Conservation (phyloP, 2,113 vertebrate genomes). For the Neotragus moschatus region DNA sequence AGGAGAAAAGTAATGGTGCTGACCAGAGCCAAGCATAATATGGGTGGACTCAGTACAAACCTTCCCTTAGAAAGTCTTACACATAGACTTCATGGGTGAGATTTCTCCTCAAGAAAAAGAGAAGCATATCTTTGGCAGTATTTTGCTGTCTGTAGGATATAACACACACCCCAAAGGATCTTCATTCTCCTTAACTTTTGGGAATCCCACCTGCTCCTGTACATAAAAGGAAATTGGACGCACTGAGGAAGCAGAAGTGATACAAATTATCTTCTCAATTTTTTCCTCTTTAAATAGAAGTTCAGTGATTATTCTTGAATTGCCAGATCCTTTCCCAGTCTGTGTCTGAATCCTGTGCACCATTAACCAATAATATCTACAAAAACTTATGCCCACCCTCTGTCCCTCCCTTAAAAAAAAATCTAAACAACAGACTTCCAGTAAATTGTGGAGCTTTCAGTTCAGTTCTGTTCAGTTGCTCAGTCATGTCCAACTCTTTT, state of each 20-base stretch:
- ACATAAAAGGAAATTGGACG: not conserved
- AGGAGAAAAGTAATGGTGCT: constrained; percentile 49
- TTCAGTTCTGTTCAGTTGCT: too few species aligned
- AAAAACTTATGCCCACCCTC: not conserved
- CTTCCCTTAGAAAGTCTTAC: constrained; percentile 19
- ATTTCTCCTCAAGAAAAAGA: constrained; percentile 23
- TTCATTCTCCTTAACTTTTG: not conserved
- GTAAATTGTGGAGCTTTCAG: not conserved
- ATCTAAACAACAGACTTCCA: not conserved
- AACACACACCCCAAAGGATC: not conserved
- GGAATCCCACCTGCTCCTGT: not conserved
- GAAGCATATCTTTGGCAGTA: not conserved
- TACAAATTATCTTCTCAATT: not conserved
- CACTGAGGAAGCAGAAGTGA: not conserved
- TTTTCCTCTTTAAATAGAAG: not conserved
- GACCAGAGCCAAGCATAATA: constrained; percentile 60
- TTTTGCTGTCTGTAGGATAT: not conserved
- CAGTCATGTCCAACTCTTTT: too few species aligned
- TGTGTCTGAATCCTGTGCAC: not conserved
- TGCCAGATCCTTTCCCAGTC: not conserved
- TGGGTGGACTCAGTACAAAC: constrained; percentile 36
- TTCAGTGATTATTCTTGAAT: not conserved
- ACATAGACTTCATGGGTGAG: not conserved
- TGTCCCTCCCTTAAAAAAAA: not conserved
- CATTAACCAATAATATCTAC: not conserved